Evolutionary conservation across 2,797 vertebrate genomes (phyloP).

Genomic region (Vultur gryphus): DNA sequence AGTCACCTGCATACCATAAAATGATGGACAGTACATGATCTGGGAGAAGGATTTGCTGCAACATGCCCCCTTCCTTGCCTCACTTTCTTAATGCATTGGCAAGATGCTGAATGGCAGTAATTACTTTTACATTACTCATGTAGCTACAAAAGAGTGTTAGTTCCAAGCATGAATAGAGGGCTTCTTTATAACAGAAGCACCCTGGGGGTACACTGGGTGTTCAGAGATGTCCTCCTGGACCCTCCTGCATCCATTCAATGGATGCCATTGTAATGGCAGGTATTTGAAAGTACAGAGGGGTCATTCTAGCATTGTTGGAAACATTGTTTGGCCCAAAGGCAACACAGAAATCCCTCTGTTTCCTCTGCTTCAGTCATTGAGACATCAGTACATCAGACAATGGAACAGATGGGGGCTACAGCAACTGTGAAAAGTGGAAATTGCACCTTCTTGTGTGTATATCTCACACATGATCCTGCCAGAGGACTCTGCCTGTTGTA

Average conservation of each 20-base stretch:
- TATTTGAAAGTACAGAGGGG: neutral
- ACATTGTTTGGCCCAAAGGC: neutral
- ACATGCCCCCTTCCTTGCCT: neutral
- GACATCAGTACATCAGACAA: neutral
- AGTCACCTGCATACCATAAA: neutral
- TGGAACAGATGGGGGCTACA: neutral
- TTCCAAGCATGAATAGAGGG: neutral
- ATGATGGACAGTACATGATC: neutral
- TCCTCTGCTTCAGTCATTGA: neutral
- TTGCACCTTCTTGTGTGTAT: neutral
- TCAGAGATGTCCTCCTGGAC: neutral
- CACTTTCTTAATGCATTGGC: neutral
- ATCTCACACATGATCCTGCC: neutral
- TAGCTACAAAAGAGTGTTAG: neutral
- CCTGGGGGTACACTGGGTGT: neutral
- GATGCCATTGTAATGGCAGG: neutral
- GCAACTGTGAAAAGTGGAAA: neutral
- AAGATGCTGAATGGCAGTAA: neutral
- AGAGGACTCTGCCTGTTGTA: neutral
- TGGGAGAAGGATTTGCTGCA: neutral
- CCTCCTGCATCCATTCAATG: neutral
- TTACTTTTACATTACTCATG: neutral
- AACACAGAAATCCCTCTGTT: neutral
- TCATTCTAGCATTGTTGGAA: neutral
- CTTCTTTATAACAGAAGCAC: neutral